Percentiles rank a stretch among this genome's conserved stretches.
Conservation (phyloP, 1,140 invertebrate genomes). For the Saccostrea echinata region DNA sequence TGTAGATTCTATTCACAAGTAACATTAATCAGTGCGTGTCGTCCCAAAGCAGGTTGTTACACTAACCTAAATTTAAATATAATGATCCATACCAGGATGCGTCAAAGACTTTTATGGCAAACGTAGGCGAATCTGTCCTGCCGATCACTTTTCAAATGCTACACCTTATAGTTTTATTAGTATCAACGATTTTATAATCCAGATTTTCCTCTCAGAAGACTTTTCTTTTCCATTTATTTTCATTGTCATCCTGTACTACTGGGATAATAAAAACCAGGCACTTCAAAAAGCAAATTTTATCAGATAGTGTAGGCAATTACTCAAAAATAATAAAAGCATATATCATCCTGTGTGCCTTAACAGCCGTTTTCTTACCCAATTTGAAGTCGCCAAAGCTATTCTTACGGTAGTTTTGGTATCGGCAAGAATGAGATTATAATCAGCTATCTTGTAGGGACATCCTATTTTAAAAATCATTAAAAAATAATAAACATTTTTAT, state of each 20-base stretch:
- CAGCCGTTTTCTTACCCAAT: neutral
- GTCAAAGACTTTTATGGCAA: slow-evolving; percentile 21
- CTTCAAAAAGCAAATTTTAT: neutral
- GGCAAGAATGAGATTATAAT: neutral
- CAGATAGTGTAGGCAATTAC: neutral
- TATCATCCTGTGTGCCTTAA: neutral
- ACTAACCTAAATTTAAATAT: neutral
- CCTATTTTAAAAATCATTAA: no score
- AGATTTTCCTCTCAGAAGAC: neutral
- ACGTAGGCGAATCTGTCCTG: slow-evolving; percentile 17
- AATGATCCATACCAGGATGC: slow-evolving; percentile 14
- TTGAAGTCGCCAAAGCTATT: neutral
- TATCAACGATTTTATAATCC: neutral
- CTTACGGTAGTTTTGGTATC: neutral
- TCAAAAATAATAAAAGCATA: neutral
- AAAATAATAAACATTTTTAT: no score
- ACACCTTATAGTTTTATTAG: neutral
- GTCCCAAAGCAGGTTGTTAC: neutral
- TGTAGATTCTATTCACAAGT: neutral
- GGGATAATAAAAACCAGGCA: neutral
- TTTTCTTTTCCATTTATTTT: slow-evolving; percentile 16
- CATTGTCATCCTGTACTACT: neutral
- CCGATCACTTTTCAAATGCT: neutral
- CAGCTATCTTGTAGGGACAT: neutral
- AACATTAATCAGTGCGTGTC: neutral